Evolutionary conservation across 2,797 vertebrate species (phyloP).

Genomic region (Falco columbarius): DNA sequence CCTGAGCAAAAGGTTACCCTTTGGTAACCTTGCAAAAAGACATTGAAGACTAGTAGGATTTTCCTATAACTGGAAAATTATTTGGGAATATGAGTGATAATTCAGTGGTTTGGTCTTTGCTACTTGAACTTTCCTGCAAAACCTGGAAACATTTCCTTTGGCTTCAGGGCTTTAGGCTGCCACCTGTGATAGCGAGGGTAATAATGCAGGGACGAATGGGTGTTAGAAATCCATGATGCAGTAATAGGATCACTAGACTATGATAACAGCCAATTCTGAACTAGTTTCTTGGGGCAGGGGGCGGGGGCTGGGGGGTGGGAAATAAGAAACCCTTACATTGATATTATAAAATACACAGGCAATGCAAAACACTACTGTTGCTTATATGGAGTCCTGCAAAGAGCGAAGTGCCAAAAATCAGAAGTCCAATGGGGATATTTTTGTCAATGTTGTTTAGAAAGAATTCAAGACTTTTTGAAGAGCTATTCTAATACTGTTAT

Average conservation of each 20-base stretch:
- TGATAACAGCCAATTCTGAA: not conserved
- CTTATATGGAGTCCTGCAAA: not conserved
- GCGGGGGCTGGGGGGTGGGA: too few relatives aligned
- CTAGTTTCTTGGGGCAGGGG: not conserved
- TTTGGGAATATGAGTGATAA: not conserved
- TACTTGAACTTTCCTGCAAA: not conserved
- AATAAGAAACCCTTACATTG: not conserved
- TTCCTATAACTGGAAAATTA: not conserved
- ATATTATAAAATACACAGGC: not conserved
- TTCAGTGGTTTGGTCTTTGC: not conserved
- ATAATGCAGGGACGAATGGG: not conserved
- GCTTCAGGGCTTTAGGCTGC: not conserved
- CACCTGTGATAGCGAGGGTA: not conserved
- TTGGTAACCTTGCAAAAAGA: not conserved
- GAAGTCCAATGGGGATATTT: not conserved
- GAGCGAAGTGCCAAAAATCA: not conserved
- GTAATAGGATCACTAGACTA: not conserved
- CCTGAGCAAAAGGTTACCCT: not conserved
- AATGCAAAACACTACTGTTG: not conserved
- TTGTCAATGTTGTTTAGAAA: not conserved
- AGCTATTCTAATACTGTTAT: not conserved
- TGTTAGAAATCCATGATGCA: not conserved
- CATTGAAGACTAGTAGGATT: not conserved
- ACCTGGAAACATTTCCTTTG: not conserved
- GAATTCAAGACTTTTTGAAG: not conserved